Conservation (phyloP, 2,888 invertebrate species). For the Campaea margaritaria region DNA sequence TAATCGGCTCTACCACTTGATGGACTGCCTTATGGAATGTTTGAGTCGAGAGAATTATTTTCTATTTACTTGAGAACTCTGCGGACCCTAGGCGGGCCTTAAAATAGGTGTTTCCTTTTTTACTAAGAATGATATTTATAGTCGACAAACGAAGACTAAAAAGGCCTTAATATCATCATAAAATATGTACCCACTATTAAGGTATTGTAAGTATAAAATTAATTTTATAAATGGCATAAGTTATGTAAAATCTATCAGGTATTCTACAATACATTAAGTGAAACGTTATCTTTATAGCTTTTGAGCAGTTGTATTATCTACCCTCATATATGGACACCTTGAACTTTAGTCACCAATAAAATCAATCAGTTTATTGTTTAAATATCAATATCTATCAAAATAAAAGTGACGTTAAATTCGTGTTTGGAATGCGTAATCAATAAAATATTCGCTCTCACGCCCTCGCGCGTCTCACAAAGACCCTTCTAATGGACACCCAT, state of each 20-base stretch:
- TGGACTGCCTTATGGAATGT: conserved; percentile 59
- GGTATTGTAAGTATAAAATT: too few relatives aligned
- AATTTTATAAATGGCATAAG: too few relatives aligned
- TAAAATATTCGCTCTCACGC: conserved; percentile 59
- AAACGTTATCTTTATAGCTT: not conserved
- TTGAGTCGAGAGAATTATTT: conserved; percentile 56
- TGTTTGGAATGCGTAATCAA: conserved; percentile 53
- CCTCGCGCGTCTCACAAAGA: conserved; percentile 56
- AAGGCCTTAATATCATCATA: too few relatives aligned
- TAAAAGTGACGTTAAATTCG: conserved; percentile 42
- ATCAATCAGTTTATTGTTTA: conserved; percentile 39
- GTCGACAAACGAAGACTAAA: too few relatives aligned
- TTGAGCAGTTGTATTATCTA: not conserved
- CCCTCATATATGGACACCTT: conserved; percentile 17
- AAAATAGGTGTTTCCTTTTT: not conserved
- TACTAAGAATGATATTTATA: too few relatives aligned
- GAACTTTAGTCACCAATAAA: conserved; percentile 34
- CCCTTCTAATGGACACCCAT: conserved; percentile 59
- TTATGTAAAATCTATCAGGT: not conserved
- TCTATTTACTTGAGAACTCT: conserved; percentile 44
- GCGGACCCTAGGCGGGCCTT: not conserved
- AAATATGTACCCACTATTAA: too few relatives aligned
- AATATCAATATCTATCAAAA: conserved; percentile 41
- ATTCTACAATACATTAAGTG: not conserved
- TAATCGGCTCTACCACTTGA: conserved; percentile 68